Evolutionary conservation across 2,888 invertebrate species (phyloP), one percentile per base, ranked within the genome.

Genomic region (Ornithoptera priamus): DNA sequence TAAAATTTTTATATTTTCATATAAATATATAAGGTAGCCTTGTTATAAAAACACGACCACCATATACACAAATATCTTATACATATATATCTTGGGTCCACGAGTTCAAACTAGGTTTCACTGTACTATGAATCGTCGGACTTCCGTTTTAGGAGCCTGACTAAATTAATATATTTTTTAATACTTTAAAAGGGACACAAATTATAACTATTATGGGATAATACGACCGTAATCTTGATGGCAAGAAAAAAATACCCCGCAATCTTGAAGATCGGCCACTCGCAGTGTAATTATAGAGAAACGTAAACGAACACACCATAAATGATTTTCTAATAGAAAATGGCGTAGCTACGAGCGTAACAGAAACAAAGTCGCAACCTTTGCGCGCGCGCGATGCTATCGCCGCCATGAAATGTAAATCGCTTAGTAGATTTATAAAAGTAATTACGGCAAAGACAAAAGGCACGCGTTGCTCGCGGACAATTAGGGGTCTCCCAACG

Each of bases 401-500:
- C 77, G 59, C 70, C 62, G 68, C 70, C 65, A 58, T 70, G 68
- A 71, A 75, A 76, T 75, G 76, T 75, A 76, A 77, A 76, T 77
- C 75, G 74, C 72, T 73, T 71, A 74, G 73, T 70, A 71, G 70
- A 71, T 75, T 76, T 76, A 74, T 75, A 76, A 76, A 75, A 74
- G 73, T 71, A 75, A 74, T 76, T 75, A 77, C 75, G 72, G 72
- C 72, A 67, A 74, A 76, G 75, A 78, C 76, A 77, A 77, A 75
- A 75, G 77, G 78, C 79, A 78, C 79, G 79, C 76, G 79, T 72
- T 75, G 76, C 75, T 73, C 72, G 74, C 74, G 73, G 73, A 76
- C 79, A 78, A 78, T 79, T 79, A 79, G 78, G 75, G 74, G 70
- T 72, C 74, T 72, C 76, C 74, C 77, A 76, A 75, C 74, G 75